Evolutionary conservation across 2,888 invertebrate species (phyloP).

Genomic region (Pyrrhosoma nymphula): DNA sequence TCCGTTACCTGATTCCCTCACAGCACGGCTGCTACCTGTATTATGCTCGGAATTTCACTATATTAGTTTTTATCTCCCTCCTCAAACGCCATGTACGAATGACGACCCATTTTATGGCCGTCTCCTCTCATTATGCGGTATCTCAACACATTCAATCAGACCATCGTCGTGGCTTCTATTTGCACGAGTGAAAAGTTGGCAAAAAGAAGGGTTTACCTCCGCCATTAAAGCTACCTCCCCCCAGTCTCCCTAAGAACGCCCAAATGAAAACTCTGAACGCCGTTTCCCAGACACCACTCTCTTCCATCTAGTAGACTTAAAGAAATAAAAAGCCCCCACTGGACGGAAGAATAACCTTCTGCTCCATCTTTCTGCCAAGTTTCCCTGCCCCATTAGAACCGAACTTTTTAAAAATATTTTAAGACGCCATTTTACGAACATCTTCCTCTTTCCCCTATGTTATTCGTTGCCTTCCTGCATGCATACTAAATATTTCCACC

Average conservation of each 20-base stretch:
- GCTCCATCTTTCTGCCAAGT: not conserved
- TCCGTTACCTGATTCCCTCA: not conserved
- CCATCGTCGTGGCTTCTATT: not conserved
- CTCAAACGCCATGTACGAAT: not conserved
- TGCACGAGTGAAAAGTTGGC: not conserved
- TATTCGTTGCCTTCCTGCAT: not conserved
- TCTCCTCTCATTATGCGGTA: not conserved
- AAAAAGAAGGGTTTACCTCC: not conserved
- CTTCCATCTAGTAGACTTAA: not conserved
- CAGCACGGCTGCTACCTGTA: not conserved
- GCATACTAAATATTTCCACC: constrained; percentile 1
- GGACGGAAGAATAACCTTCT: not conserved
- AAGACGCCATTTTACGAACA: constrained; percentile 33
- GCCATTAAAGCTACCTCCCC: not conserved
- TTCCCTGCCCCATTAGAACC: not conserved
- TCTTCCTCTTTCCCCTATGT: constrained; percentile 2
- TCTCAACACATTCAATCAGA: not conserved
- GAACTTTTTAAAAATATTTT: constrained; percentile 3
- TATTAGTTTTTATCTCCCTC: not conserved
- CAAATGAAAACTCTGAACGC: not conserved
- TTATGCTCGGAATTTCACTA: not conserved
- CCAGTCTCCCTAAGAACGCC: not conserved
- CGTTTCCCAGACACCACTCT: not conserved
- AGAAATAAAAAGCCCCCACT: not conserved
- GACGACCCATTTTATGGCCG: not conserved